phyloP scores from a whole-genome alignment of 2,113 vertebrate genomes.

The Austrofundulus limnaeus region DNA sequence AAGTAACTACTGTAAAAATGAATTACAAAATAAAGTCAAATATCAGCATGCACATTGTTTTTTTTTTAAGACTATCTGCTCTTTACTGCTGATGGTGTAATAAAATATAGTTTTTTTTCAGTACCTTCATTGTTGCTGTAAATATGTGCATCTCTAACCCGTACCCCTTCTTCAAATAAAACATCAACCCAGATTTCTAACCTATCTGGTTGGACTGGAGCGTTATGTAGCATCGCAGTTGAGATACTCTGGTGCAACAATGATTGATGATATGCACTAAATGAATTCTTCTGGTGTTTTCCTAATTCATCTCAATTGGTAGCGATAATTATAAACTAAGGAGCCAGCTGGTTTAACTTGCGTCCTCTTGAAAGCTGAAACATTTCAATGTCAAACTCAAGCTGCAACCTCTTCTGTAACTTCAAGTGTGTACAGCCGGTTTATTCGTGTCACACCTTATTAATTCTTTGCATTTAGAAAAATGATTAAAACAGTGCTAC shows the following conservation, averaged over 20 bases:
- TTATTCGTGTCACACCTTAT: no score
- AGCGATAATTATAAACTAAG: conserved; percentile 7
- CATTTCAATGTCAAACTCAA: conserved; percentile 7
- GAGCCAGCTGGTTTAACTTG: conserved; percentile 15
- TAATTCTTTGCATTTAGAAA: no score
- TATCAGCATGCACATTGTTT: no score
- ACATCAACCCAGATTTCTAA: not conserved
- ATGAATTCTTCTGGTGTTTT: not conserved
- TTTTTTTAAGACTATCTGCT: no score
- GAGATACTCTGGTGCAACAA: not conserved
- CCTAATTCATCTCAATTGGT: conserved; percentile 13
- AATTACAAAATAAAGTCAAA: no score
- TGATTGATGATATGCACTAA: conserved; percentile 26
- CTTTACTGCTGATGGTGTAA: no score
- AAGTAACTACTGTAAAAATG: no score
- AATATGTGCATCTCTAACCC: not conserved
- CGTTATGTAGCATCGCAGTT: conserved; percentile 2
- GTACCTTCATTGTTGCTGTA: not conserved
- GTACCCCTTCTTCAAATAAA: not conserved
- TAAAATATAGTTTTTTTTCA: not conserved
- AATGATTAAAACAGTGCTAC: no score
- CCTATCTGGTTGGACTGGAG: not conserved
- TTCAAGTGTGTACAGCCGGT: no score
- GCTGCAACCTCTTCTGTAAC: not conserved
- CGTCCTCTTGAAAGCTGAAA: not conserved